A percentile compares a stretch with the other conserved stretches of the same genome.
Evolutionary conservation across 2,888 invertebrate species (phyloP).

Genomic region (Chironomus tentans): DNA sequence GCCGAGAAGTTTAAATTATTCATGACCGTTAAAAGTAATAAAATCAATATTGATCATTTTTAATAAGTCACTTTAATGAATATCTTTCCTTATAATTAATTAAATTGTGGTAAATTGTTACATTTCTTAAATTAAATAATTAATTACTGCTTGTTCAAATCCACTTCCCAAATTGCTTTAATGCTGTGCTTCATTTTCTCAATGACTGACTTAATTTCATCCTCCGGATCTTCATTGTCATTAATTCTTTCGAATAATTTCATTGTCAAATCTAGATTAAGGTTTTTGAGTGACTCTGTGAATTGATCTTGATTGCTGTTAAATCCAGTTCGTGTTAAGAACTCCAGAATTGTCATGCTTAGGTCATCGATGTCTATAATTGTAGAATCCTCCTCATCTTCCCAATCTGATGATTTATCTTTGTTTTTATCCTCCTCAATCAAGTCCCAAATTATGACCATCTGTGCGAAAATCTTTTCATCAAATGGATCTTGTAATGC

Average conservation of each 20-base stretch:
- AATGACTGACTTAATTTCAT: conserved; percentile 4
- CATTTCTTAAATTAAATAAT: no score
- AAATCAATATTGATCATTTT: no score
- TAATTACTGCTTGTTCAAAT: not conserved
- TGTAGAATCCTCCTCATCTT: conserved; percentile 30
- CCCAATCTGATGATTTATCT: conserved; percentile 29
- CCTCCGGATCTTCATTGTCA: conserved; percentile 1
- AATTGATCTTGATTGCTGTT: conserved; percentile 32
- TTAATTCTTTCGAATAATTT: conserved; percentile 31
- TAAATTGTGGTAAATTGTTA: no score
- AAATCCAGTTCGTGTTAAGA: conserved; percentile 32
- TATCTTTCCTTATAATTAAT: no score
- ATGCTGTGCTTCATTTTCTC: conserved; percentile 15
- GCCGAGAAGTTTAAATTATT: no score
- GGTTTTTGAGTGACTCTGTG: conserved; percentile 29
- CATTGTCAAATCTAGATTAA: conserved; percentile 30
- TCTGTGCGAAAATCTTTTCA: conserved; percentile 34
- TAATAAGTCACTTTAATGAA: not conserved
- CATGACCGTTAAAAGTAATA: no score
- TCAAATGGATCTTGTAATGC: conserved; percentile 38
- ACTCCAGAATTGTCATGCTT: conserved; percentile 34
- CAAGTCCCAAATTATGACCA: conserved; percentile 36
- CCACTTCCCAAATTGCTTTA: conserved; percentile 11
- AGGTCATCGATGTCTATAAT: conserved; percentile 33
- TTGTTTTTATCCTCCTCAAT: conserved; percentile 30